These are phyloP conservation scores for Ceyx erithaca DNA, from an alignment of 2,797 vertebrate genomes.

Conservation along the genomic window DNA sequence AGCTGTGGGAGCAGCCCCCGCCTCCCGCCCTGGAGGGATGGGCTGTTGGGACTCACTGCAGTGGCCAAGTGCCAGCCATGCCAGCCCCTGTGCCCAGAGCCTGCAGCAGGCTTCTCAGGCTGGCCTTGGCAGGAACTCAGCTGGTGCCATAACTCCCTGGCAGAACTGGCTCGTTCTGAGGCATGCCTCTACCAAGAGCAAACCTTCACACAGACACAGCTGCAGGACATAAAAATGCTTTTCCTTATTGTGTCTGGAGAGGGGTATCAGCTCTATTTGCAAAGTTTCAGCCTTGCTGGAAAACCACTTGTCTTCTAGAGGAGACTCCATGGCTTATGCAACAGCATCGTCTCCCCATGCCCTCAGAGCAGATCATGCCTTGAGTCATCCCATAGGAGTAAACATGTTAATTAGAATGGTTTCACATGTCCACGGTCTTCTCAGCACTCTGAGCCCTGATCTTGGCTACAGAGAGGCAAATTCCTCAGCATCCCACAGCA, in stretches of 20 bases:
- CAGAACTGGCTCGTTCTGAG: background rate
- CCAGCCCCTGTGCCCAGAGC: background rate
- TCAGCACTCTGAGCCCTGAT: background rate
- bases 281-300: background rate
- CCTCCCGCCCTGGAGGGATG: accelerated
- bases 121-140: background rate
- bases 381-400: background rate
- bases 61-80: background rate
- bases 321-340: background rate
- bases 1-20: accelerated
- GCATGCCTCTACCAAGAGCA: background rate
- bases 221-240: background rate
- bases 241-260: slow-evolving; percentile 3
- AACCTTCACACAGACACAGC: background rate
- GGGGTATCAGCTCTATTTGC: background rate
- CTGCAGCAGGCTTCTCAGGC: background rate
- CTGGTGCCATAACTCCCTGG: background rate
- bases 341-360: background rate
- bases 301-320: background rate
- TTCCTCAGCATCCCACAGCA: background rate
- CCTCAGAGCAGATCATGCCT: background rate
- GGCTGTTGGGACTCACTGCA: accelerated
- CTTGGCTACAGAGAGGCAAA: background rate
- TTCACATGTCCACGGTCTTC: background rate
- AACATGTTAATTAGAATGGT: background rate